Evolutionary conservation across 2,888 invertebrate species (phyloP).

Genomic region (Globia sparganii): DNA sequence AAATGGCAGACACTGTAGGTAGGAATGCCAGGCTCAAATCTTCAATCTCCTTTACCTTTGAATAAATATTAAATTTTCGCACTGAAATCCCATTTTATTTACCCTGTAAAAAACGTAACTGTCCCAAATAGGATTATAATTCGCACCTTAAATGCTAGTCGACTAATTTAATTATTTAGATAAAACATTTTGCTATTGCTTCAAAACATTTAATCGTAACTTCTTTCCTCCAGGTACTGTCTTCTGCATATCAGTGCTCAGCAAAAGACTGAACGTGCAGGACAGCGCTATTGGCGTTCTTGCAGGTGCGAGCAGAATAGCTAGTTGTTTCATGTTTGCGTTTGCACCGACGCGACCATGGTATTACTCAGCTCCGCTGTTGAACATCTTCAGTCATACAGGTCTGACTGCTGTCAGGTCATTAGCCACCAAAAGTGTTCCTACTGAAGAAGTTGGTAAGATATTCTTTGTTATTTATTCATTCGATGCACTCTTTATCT

Average conservation of each 20-base stretch:
- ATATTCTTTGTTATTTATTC: neutral
- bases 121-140: neutral
- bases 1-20: too few relatives aligned
- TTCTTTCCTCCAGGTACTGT: constrained; percentile 80
- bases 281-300: constrained; percentile 87
- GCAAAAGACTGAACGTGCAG: constrained; percentile 83
- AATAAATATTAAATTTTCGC: too few relatives aligned
- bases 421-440: constrained; percentile 90
- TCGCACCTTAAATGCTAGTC: neutral
- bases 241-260: constrained; percentile 87
- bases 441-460: constrained; percentile 90
- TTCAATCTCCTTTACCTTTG: neutral
- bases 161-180: too few relatives aligned
- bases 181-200: neutral
- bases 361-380: constrained; percentile 87
- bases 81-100: neutral
- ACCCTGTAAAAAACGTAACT: neutral
- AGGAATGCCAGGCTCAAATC: too few relatives aligned
- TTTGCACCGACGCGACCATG: constrained; percentile 85
- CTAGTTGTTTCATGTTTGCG: constrained; percentile 88
- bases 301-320: constrained; percentile 89
- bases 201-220: neutral
- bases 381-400: constrained; percentile 89
- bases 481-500: neutral
- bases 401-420: constrained; percentile 90